Evolutionary conservation across 2,888 invertebrate genomes (phyloP), one percentile per base, ranked within the genome.

Genomic region (Euphydryas editha): DNA sequence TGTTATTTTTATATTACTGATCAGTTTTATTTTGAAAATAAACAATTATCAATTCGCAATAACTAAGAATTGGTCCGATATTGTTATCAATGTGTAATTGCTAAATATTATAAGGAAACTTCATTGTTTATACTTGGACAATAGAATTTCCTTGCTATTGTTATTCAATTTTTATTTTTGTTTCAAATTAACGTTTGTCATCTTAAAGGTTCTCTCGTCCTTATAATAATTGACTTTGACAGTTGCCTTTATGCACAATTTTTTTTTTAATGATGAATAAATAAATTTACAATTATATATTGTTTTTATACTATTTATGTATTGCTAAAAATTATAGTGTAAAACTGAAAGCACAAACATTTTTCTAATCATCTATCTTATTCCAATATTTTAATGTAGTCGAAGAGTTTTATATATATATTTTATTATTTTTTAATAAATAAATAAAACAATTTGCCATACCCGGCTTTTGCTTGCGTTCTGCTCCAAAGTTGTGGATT

Each of bases 41-140:
- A 54, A n/a, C 30, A 17, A 36, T 30, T 36, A 54, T 54, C 54
- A 17, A 17, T 54, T 54, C 54, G 11, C 54, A 36, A 36, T 30
- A 54, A 54, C 18, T 54, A 36, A 17, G 54, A 51, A 24, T 51
- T 30, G 36, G 10, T n/a, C 21, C 8, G 30, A 54, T 54, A 54
- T 11, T 11, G 36, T 18, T 54, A 54, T 54, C 54, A 36, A 10
- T 30, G 18, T 8, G 17, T 36, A 54, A 10, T 36, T 30, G 10
- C 54, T 17, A 30, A 54, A 54, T 10, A 36, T 24, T 24, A 24
- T 51, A 54, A 17, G 30, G 54, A 54, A 54, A 54, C 15, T 30
- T 17, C n/a, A 54, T 54, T 54, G 54, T 54, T 30, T 54, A 15
- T 54, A 54, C 2, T 54, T 30, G 30, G 4, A 36, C 36, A 36